Percentiles rank a stretch among this genome's conserved stretches.
These are phyloP conservation scores for Dichetophora obliterata DNA, from an alignment of 2,888 invertebrate genomes.

Conservation along the genomic window DNA sequence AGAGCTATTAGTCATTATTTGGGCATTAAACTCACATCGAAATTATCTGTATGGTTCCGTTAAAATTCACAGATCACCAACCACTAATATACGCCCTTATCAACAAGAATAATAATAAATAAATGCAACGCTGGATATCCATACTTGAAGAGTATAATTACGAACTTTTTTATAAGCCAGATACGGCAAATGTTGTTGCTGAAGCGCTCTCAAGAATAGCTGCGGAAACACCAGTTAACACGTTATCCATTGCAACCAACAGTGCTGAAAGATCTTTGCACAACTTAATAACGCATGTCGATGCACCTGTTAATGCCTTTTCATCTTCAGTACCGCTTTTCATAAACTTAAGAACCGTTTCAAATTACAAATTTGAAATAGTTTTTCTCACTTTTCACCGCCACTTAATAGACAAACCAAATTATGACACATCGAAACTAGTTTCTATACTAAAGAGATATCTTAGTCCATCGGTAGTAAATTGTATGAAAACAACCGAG, in stretches of 20 bases:
- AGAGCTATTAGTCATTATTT: too few relatives aligned
- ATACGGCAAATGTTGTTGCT: background rate
- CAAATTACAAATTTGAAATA: too few relatives aligned
- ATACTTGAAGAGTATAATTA: background rate
- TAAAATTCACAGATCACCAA: too few relatives aligned
- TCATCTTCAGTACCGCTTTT: too few relatives aligned
- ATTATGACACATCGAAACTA: background rate
- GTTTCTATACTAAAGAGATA: conserved; percentile 8
- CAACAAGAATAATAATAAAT: background rate
- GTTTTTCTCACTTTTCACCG: conserved; percentile 32
- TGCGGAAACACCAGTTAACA: background rate
- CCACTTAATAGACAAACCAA: too few relatives aligned
- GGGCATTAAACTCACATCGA: too few relatives aligned
- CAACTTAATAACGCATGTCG: background rate
- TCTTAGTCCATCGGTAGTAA: conserved; percentile 36
- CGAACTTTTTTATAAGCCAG: too few relatives aligned
- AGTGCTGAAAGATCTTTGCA: background rate
- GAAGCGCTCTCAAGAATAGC: background rate
- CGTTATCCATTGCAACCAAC: background rate
- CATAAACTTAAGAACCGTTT: too few relatives aligned
- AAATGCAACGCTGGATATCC: background rate
- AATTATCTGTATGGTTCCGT: too few relatives aligned
- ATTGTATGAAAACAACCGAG: too few relatives aligned
- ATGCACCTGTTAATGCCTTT: background rate
- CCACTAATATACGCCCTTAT: too few relatives aligned